phyloP scores from a whole-genome alignment of 2,888 invertebrate genomes.

The Siphlonurus alternatus region DNA sequence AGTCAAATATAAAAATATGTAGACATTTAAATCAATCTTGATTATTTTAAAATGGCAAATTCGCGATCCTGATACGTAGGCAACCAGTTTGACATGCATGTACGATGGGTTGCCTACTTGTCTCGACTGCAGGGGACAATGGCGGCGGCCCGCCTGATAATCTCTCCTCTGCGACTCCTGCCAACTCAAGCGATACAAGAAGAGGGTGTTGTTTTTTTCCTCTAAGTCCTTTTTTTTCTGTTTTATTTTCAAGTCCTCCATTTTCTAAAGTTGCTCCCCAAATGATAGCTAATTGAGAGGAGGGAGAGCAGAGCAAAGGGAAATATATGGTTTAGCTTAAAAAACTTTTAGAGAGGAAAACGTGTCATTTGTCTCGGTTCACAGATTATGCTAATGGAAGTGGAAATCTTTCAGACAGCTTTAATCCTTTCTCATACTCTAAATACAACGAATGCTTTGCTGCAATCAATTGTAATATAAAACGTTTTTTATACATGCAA shows the following conservation, averaged over 20 bases:
- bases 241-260: background rate
- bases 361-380: constrained; percentile 2
- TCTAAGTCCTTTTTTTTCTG: background rate
- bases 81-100: too few relatives aligned
- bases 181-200: background rate
- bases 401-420: background rate
- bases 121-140: background rate
- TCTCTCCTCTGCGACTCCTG: too few relatives aligned
- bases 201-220: background rate
- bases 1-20: too few relatives aligned
- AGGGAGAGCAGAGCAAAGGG: background rate
- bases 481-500: too few relatives aligned
- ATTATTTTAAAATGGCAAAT: too few relatives aligned
- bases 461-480: too few relatives aligned
- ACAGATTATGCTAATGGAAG: constrained; percentile 2
- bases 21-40: too few relatives aligned
- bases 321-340: constrained; percentile 4
- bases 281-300: constrained; percentile 2
- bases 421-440: background rate
- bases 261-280: background rate
- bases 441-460: too few relatives aligned
- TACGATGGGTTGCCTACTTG: background rate
- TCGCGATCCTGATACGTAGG: too few relatives aligned
- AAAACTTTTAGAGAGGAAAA: background rate
- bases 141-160: background rate